Base-by-base conservation (phyloP, 2,797 vertebrate genomes). In the Xiphophorus birchmanni region DNA sequence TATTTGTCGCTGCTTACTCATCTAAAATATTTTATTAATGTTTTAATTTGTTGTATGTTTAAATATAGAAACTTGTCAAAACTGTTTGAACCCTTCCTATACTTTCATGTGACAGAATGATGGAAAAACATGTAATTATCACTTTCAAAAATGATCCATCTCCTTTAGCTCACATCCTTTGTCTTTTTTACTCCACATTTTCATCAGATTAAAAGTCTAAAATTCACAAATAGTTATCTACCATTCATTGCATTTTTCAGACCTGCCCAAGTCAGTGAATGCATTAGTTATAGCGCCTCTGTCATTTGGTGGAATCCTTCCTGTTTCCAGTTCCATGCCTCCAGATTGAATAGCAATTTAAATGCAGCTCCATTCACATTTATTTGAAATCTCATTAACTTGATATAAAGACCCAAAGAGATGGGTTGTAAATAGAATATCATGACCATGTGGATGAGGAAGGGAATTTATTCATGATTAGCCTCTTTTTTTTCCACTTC, bases 301-400 rank as follows among this genome's bases (percentile, higher is more conserved):
- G 91, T 95, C 94, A 91, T 93, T 89, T 77, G 79, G 81, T 88
- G 21, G 83, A 91, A 88, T 92, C 88, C 89, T 86, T 90, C 88
- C 85, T 81, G 84, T 86, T 89, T 89, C 89, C 90, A 87, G 82
- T 52, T 77, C 86, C 86, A 74, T 90, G 86, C 87, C 81, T 92
- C 87, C 88, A 88, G 87, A 87, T 85, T 93, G 92, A 94, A 95
- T 90, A 92, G 89, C 91, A 91, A 95, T 96, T 93, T 94, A 95
- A 95, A 95, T 94, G 90, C 92, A 86, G 85, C 92, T 95, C 91
- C 89, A 86, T 93, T 91, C 89, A 93, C 93, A 94, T 93, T 92
- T 94, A 94, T 94, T 93, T 94, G 93, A 94, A 95, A 95, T 95
- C 92, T 95, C 92, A 94, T 94, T 95, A 95, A 93, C 91, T 89